Percentiles rank a stretch among this genome's conserved stretches.
Evolutionary conservation across 1,140 invertebrate species (phyloP).

Genomic region (Trinorchestia longiramus): DNA sequence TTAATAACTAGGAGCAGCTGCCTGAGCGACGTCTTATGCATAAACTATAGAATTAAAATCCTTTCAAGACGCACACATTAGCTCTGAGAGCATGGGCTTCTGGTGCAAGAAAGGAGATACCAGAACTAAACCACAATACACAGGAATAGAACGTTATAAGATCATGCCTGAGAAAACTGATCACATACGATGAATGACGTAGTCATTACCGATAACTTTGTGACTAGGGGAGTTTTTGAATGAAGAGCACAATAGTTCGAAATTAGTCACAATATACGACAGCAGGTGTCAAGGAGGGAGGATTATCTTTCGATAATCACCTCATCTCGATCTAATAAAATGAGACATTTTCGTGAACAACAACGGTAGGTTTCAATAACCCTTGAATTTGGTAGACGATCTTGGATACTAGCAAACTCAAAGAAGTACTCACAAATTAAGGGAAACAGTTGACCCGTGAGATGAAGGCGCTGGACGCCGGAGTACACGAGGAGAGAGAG

Average conservation of each 20-base stretch:
- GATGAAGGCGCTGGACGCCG: not conserved
- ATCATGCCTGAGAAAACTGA: not conserved
- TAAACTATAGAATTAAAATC: not conserved
- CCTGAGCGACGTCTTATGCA: not conserved
- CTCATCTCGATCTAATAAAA: too few species aligned
- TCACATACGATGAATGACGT: not conserved
- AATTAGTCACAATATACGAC: not conserved
- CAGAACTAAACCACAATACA: not conserved
- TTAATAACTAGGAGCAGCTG: not conserved
- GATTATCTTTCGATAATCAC: not conserved
- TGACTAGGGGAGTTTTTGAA: not conserved
- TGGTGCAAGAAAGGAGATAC: not conserved
- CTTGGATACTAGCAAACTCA: not conserved
- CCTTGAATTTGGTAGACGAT: not conserved
- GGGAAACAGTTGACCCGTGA: not conserved
- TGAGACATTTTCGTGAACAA: too few species aligned
- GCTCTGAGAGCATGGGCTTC: too few species aligned
- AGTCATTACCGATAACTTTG: not conserved
- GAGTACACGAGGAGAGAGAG: not conserved
- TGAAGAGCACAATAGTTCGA: not conserved
- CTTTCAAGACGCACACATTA: not conserved
- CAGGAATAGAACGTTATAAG: not conserved
- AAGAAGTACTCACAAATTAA: not conserved
- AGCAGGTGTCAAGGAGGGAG: not conserved
- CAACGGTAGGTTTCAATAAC: not conserved